Evolutionary conservation across 1,140 invertebrate genomes (phyloP).

Genomic region (Saccostrea echinata): DNA sequence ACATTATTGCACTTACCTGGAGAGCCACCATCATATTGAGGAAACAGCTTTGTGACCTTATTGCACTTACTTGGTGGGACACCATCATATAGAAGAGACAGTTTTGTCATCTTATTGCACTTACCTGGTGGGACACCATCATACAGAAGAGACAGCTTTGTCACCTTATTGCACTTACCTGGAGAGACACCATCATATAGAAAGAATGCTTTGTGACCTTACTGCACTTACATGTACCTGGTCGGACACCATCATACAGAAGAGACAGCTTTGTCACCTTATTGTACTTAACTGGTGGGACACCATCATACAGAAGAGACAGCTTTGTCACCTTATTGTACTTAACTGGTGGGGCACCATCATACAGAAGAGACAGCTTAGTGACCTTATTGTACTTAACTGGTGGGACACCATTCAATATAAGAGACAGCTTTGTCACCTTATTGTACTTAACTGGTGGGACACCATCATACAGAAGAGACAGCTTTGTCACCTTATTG

Average conservation of each 20-base stretch:
- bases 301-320: not conserved
- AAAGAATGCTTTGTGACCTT: too few relatives aligned
- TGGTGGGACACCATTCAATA: not conserved
- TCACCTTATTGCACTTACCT: too few relatives aligned
- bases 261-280: conserved; percentile 70
- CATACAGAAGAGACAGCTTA: conserved; percentile 50
- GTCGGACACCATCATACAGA: not conserved
- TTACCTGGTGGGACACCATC: conserved; percentile 89
- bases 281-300: not conserved
- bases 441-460: too few relatives aligned
- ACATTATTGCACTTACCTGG: not conserved
- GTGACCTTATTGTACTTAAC: conserved; percentile 67
- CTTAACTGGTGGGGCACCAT: not conserved
- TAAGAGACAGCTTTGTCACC: too few relatives aligned
- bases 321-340: conserved; percentile 71
- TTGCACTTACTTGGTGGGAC: conserved; percentile 88
- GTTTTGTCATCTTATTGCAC: conserved; percentile 80
- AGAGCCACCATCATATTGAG: not conserved
- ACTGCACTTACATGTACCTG: too few relatives aligned
- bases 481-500: not conserved
- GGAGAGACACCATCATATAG: too few relatives aligned
- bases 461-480: too few relatives aligned
- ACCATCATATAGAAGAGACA: conserved; percentile 90
- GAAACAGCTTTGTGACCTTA: too few relatives aligned
- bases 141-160: conserved; percentile 51